Evolutionary conservation across 2,113 vertebrate genomes (phyloP).

Genomic region (Anser brachyrhynchus): DNA sequence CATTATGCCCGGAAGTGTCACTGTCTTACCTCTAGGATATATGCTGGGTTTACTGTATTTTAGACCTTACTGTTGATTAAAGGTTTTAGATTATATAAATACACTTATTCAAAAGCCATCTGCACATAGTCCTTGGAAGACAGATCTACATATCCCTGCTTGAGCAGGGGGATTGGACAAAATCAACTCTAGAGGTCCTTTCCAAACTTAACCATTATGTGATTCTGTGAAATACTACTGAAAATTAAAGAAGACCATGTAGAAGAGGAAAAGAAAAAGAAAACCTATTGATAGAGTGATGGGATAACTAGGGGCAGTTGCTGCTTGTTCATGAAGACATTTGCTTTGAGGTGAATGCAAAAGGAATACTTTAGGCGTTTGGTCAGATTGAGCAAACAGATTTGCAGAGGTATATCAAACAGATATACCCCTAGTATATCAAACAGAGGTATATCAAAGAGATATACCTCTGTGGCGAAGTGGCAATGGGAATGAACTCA

Average conservation of each 20-base stretch:
- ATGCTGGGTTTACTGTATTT: neutral
- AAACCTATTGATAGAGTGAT: neutral
- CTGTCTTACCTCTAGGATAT: neutral
- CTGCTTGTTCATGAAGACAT: neutral
- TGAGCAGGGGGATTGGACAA: neutral
- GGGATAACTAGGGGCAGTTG: neutral
- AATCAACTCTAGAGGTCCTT: neutral
- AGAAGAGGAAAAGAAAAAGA: neutral
- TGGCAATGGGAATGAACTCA: neutral
- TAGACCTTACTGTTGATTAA: neutral
- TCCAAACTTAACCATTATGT: neutral
- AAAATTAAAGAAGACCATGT: neutral
- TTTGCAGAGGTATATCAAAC: too few relatives aligned
- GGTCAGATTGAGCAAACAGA: neutral
- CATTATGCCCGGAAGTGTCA: neutral
- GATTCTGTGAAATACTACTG: neutral
- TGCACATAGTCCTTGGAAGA: neutral
- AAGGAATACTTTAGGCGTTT: neutral
- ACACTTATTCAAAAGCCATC: neutral
- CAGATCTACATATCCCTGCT: neutral
- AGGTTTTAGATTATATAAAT: neutral
- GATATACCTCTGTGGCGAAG: neutral
- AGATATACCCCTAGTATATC: too few relatives aligned
- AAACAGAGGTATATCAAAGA: too few relatives aligned
- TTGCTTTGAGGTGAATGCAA: neutral